Conservation (phyloP, 2,113 vertebrate species). For the Pandion haliaetus region DNA sequence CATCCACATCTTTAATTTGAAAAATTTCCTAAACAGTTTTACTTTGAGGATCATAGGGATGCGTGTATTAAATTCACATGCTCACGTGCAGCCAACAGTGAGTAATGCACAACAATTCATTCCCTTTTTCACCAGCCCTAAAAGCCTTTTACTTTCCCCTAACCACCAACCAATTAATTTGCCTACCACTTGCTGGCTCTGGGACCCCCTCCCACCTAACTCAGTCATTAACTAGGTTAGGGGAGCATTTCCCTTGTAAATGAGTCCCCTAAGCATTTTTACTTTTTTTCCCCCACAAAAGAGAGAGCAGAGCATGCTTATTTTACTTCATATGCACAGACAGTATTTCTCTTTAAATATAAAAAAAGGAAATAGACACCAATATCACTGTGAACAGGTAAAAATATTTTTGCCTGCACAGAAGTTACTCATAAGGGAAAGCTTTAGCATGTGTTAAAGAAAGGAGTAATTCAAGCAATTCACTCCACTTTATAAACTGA, state of each 20-base stretch:
- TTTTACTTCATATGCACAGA: neutral
- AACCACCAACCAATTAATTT: slow-evolving; percentile 59
- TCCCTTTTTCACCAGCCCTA: slow-evolving; percentile 10
- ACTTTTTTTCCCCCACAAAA: neutral
- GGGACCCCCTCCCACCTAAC: slow-evolving; percentile 27
- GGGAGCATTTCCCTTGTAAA: slow-evolving; percentile 35
- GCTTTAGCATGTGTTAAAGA: neutral
- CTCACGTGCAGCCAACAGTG: neutral
- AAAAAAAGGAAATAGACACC: neutral
- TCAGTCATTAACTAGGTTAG: slow-evolving; percentile 57
- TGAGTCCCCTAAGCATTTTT: slow-evolving; percentile 34
- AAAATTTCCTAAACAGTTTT: neutral
- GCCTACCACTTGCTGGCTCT: neutral
- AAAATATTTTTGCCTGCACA: neutral
- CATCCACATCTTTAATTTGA: neutral
- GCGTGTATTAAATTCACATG: neutral
- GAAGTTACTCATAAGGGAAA: neutral
- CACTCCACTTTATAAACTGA: neutral
- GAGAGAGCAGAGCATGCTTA: neutral
- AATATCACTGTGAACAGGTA: neutral
- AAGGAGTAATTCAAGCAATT: neutral
- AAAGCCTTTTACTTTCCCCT: slow-evolving; percentile 41
- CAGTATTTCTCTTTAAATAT: neutral
- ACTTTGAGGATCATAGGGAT: neutral
- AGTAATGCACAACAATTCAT: neutral